Evolutionary conservation across 2,113 vertebrate genomes (phyloP).

Genomic region (Pachycephala philippinensis): DNA sequence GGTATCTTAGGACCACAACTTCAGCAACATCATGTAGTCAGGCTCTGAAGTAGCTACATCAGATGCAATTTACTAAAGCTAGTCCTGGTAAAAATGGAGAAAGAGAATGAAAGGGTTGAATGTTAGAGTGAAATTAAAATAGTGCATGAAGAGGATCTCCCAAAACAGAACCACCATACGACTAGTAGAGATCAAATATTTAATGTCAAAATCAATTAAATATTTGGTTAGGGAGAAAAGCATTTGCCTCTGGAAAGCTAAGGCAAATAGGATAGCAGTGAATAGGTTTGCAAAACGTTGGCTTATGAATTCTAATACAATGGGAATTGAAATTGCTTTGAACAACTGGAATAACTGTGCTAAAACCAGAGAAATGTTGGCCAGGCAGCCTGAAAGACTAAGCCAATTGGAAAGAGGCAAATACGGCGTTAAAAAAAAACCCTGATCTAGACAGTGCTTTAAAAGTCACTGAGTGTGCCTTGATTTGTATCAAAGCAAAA

Average conservation of each 20-base stretch:
- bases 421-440: neutral
- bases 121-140: neutral
- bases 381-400: neutral
- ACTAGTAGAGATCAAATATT: neutral
- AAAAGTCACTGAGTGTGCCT: neutral
- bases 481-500: neutral
- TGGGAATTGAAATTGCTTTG: neutral
- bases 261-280: neutral
- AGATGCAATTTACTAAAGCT: neutral
- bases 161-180: neutral
- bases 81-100: neutral
- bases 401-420: neutral
- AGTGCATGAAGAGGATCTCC: neutral
- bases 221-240: neutral
- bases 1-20: neutral
- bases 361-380: neutral
- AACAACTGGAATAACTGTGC: neutral
- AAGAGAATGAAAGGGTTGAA: neutral
- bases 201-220: neutral
- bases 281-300: neutral
- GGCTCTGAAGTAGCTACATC: neutral
- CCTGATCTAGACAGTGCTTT: neutral
- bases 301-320: neutral
- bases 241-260: neutral
- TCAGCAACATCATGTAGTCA: neutral